Conservation (phyloP, 2,113 vertebrate genomes). For the Gallinago undulata region DNA sequence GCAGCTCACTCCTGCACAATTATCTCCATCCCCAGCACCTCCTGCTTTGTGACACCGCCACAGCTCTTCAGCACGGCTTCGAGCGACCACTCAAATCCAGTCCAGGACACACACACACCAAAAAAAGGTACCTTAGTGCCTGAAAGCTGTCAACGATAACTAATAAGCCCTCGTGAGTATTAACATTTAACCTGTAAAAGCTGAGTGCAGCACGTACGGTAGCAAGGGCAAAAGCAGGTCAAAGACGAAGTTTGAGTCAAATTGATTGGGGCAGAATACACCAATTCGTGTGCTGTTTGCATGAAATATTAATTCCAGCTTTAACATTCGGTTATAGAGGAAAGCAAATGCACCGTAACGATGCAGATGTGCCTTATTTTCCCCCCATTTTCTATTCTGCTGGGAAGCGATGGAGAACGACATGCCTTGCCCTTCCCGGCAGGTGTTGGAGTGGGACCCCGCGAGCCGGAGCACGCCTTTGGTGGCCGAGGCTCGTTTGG, state of each 20-base stretch:
- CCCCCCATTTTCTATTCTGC: background rate
- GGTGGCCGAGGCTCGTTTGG: background rate
- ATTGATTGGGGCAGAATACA: conserved; percentile 19
- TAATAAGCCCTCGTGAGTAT: background rate
- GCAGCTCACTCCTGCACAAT: background rate
- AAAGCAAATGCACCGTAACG: background rate
- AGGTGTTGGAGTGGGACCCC: background rate
- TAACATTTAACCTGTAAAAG: conserved; percentile 9
- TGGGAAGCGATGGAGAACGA: background rate
- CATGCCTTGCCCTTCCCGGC: background rate
- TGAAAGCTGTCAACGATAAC: background rate
- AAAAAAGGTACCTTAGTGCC: background rate
- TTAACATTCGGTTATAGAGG: background rate
- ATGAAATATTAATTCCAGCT: conserved; percentile 45
- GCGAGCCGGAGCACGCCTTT: background rate
- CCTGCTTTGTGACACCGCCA: background rate
- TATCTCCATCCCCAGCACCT: background rate
- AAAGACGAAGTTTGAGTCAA: conserved; percentile 23
- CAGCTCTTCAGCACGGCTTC: background rate
- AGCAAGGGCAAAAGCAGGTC: conserved; percentile 25
- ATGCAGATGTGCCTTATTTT: background rate
- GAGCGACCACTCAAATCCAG: background rate
- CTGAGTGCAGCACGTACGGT: rapidly evolving
- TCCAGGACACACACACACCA: background rate
- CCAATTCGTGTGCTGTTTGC: background rate